Conservation (phyloP, 2,113 vertebrate genomes). For the Pagrus major region DNA sequence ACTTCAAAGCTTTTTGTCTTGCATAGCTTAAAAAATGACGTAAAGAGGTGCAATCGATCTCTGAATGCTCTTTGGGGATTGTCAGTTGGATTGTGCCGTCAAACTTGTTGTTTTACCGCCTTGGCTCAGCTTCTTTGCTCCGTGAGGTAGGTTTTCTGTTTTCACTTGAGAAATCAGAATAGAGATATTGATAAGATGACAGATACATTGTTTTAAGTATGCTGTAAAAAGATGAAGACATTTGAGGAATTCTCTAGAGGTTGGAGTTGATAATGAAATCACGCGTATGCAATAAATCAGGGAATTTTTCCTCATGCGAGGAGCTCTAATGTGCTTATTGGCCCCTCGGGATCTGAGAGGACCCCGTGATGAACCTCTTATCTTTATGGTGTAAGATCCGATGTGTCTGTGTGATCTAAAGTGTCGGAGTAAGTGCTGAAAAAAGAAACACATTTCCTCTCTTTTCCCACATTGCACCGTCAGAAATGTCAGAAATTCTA, state of each 20-base stretch:
- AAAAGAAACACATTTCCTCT: conserved; percentile 56
- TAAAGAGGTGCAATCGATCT: conserved; percentile 20
- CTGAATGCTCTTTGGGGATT: neutral
- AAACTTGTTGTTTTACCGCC: too few species aligned
- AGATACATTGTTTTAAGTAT: neutral
- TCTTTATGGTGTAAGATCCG: neutral
- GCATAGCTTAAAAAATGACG: conserved; percentile 35
- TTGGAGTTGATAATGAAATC: neutral
- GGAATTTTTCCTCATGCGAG: neutral
- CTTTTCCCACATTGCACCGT: conserved; percentile 17
- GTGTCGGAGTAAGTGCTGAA: conserved; percentile 26
- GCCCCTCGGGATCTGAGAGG: conserved; percentile 4
- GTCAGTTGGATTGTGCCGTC: conserved; percentile 40
- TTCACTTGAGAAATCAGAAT: neutral
- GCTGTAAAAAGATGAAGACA: conserved; percentile 17
- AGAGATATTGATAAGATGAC: neutral
- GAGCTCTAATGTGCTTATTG: conserved; percentile 29
- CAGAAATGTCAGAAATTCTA: conserved; percentile 12
- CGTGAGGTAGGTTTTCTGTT: conserved; percentile 59
- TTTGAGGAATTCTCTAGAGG: conserved; percentile 14
- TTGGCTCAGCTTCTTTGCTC: conserved; percentile 33
- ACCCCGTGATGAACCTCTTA: conserved; percentile 13
- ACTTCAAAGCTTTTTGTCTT: conserved; percentile 36
- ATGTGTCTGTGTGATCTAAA: conserved; percentile 3
- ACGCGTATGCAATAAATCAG: conserved; percentile 1